Evolutionary conservation across 2,113 vertebrate genomes (phyloP), one percentile per base, ranked within the genome.

Genomic region (Protomyctophum bolini): DNA sequence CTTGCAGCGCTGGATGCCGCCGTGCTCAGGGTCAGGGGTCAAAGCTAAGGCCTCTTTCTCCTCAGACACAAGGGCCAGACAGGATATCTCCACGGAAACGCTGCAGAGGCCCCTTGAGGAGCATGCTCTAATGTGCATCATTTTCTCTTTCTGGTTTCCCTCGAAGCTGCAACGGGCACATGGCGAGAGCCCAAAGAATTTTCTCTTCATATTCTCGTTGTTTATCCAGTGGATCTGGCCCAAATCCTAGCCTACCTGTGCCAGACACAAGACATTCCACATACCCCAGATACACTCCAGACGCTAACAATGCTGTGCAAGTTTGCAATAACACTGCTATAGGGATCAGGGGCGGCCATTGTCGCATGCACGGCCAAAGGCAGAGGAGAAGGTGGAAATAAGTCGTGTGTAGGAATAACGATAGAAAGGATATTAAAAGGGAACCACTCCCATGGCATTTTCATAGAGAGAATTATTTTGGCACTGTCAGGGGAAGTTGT

Each of bases 61-160:
- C 87, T 70, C 77, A 91, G 87, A 91, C 88, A 85, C 82, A 77
- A 75, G 73, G 78, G 86, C 81, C 86, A 92, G 90, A 90, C 86
- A 77, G 90, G 89, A 87, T 86, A 84, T 88, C 86, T 77, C 76
- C 78, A 71, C 80, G 82, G 87, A 90, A 91, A 89, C 78, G 4
- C 90, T 58, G 76, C 82, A 47, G 64, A 90, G 89, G 70, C 84
- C 83, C n/a, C 84, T 80, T 79, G 66, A 85, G 73, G 76, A 85
- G 58, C 52, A 55, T 62, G 65, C 58, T 74, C 75, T 78, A 90
- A 83, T 73, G 66, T 29, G 68, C 79, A 74, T 80, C 70, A 58
- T 81, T 86, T 84, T 80, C 67, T 70, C 63, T 72, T 74, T 83
- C 58, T 52, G 50, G 71, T 66, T 83, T 76, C 66, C 74, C 73